phyloP scores from a whole-genome alignment of 2,888 invertebrate genomes.

The Aradus depressus region DNA sequence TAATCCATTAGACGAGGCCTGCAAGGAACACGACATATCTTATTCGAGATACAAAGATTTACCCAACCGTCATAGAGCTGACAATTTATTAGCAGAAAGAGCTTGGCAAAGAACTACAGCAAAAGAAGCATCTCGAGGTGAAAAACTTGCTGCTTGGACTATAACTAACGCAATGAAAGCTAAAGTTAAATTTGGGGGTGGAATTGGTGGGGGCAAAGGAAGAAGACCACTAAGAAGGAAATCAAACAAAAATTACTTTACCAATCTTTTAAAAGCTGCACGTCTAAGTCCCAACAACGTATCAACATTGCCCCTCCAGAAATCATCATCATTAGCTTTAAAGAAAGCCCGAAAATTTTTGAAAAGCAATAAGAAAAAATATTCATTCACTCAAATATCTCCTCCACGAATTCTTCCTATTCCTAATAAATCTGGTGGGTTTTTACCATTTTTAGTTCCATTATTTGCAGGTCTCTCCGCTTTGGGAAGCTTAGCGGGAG shows the following conservation, averaged over 20 bases:
- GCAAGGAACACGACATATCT: constrained; percentile 34
- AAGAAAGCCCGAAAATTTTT: no score
- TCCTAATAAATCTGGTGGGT: no score
- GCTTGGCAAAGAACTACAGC: constrained; percentile 23
- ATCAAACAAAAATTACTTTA: no score
- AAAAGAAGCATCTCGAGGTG: constrained; percentile 19
- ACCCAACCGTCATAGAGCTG: constrained; percentile 15
- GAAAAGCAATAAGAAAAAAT: no score
- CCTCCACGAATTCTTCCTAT: no score
- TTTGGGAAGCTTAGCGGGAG: constrained; percentile 34
- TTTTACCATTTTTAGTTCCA: constrained; percentile 31
- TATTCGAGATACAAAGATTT: constrained; percentile 29
- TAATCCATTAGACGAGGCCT: constrained; percentile 34
- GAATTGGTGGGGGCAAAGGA: no score
- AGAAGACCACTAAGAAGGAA: no score
- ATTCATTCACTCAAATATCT: no score
- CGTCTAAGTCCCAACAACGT: no score
- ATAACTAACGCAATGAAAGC: constrained; percentile 25
- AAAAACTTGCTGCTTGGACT: constrained; percentile 19
- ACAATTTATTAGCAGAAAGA: constrained; percentile 10
- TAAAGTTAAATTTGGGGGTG: constrained; percentile 24
- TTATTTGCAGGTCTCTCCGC: constrained; percentile 35
- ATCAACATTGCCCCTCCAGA: no score
- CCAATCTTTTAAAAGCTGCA: no score
- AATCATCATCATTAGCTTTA: no score